Conservation (phyloP, 2,888 invertebrate genomes). For the Gymnocheta viridis region DNA sequence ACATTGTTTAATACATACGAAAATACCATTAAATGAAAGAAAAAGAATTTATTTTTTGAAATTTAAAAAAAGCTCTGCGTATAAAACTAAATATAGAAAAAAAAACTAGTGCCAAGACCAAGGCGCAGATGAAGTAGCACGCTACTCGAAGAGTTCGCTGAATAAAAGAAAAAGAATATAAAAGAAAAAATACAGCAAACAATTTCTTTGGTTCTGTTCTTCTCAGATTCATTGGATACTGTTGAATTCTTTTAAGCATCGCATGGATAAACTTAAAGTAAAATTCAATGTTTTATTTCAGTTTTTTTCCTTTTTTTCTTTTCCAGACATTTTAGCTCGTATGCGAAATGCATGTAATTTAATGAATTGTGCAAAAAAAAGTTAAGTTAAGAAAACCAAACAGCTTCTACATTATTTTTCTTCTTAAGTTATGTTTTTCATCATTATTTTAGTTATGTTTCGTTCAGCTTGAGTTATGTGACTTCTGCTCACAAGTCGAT, state of each 20-base stretch:
- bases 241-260: conserved; percentile 15
- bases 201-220: neutral
- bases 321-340: conserved; percentile 18
- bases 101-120: conserved; percentile 66
- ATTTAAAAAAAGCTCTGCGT: conserved; percentile 1
- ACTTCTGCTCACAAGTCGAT: conserved; percentile 2
- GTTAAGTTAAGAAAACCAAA: neutral
- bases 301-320: no score
- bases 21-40: neutral
- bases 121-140: conserved; percentile 48
- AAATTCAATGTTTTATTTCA: conserved; percentile 10
- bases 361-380: conserved; percentile 34
- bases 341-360: neutral
- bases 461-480: neutral
- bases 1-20: conserved; percentile 3
- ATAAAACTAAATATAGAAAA: conserved; percentile 55
- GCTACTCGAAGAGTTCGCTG: neutral
- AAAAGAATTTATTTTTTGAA: neutral
- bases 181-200: neutral
- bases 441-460: conserved; percentile 19
- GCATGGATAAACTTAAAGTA: conserved; percentile 25
- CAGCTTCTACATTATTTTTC: conserved; percentile 10
- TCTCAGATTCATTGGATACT: neutral
- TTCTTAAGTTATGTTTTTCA: conserved; percentile 10
- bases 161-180: neutral